These are phyloP conservation scores for Oryzias woworae DNA, from an alignment of 2,113 vertebrate genomes.

Conservation along the genomic window DNA sequence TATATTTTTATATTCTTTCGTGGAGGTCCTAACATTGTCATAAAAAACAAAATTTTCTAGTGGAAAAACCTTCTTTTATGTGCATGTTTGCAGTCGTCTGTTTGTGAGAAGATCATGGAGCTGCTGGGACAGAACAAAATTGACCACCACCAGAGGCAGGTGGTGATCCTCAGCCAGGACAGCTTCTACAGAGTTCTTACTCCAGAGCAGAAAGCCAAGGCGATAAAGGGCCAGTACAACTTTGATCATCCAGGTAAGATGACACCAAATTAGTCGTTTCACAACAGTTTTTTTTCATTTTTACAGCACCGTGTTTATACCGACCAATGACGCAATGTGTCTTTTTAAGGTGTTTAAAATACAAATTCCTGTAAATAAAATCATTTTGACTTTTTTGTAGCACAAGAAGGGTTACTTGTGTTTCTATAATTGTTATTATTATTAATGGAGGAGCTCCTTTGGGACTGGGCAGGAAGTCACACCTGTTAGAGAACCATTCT, in stretches of 20 bases:
- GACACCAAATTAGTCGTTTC: no score
- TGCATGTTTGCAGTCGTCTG: constrained; percentile 83
- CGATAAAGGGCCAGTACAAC: constrained; percentile 95
- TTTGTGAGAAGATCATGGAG: constrained; percentile 96
- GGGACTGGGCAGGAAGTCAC: constrained; percentile 32
- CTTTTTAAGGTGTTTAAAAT: no score
- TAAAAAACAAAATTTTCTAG: no score
- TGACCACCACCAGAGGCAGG: constrained; percentile 91
- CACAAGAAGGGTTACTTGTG: no score
- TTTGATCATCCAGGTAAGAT: constrained; percentile 94
- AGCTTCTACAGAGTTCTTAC: constrained; percentile 96
- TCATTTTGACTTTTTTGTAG: no score
- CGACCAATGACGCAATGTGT: no score
- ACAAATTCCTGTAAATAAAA: no score
- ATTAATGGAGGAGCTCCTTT: constrained; percentile 51
- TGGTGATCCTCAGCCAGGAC: constrained; percentile 97
- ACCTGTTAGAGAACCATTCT: constrained; percentile 35
- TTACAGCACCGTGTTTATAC: no score
- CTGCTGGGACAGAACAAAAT: constrained; percentile 96
- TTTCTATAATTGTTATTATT: not conserved
- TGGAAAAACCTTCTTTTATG: no score
- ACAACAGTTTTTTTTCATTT: no score
- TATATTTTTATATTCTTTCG: no score
- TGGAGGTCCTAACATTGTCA: no score
- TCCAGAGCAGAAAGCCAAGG: constrained; percentile 93